phyloP scores from a whole-genome alignment of 2,888 invertebrate genomes.

The Fabriciana adippe region DNA sequence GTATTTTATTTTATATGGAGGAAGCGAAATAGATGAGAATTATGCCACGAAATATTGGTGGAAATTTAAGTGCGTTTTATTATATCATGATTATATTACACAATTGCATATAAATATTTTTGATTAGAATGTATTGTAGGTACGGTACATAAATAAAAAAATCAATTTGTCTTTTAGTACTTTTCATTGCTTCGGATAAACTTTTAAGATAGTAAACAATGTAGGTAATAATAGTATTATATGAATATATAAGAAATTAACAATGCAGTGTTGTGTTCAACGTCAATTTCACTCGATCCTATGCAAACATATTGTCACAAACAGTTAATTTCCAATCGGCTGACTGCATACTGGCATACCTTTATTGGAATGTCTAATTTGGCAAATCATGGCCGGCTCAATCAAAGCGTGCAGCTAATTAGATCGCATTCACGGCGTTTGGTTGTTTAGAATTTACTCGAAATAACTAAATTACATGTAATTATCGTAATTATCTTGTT shows the following conservation, averaged over 20 bases:
- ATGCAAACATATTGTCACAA: conserved; percentile 12
- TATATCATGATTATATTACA: too few species aligned
- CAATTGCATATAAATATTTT: too few species aligned
- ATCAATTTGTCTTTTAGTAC: too few species aligned
- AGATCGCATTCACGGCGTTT: conserved; percentile 13
- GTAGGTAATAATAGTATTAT: too few species aligned
- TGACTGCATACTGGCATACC: conserved; percentile 20
- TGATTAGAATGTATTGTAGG: too few species aligned
- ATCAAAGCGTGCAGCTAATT: conserved; percentile 22
- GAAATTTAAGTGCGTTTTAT: too few species aligned
- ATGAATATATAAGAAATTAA: background rate
- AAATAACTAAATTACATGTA: conserved; percentile 7
- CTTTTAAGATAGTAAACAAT: too few species aligned
- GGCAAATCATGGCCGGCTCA: conserved; percentile 19
- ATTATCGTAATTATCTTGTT: conserved; percentile 11
- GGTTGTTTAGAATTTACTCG: conserved; percentile 9
- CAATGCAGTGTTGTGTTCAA: background rate
- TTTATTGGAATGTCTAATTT: conserved; percentile 20
- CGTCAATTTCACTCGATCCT: conserved; percentile 1
- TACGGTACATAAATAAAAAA: too few species aligned
- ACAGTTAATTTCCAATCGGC: conserved; percentile 10
- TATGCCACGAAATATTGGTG: too few species aligned
- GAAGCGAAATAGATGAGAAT: too few species aligned
- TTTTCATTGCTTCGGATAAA: too few species aligned
- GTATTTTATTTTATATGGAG: too few species aligned